These are phyloP conservation scores for Nebria brevicollis DNA, from an alignment of 2,888 invertebrate species.

Conservation along the genomic window DNA sequence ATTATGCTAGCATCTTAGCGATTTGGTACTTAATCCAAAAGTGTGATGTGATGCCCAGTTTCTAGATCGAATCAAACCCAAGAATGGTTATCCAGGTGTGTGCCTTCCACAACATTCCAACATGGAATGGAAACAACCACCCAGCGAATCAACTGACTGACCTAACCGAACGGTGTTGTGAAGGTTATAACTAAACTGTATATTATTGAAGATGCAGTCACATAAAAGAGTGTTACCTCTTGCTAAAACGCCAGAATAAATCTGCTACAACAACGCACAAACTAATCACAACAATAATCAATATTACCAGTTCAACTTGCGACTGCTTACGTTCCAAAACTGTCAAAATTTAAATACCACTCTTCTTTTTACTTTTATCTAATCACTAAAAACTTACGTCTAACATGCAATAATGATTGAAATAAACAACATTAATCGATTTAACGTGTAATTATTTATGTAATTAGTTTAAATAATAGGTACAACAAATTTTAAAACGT, in stretches of 20 bases:
- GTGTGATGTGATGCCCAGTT: background rate
- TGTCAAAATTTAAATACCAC: slow-evolving; percentile 31
- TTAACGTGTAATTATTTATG: background rate
- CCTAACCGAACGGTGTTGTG: background rate
- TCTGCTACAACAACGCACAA: slow-evolving; percentile 33
- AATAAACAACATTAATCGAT: background rate
- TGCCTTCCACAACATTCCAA: slow-evolving; percentile 1
- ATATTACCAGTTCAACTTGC: slow-evolving; percentile 45
- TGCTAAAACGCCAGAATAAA: slow-evolving; percentile 17
- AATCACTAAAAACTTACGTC: background rate
- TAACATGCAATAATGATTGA: background rate
- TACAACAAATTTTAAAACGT: background rate
- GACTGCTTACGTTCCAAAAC: slow-evolving; percentile 40
- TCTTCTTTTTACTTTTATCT: background rate
- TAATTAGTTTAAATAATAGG: background rate
- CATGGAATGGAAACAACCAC: background rate
- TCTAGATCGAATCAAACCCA: background rate
- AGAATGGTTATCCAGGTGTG: background rate
- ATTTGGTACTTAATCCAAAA: background rate
- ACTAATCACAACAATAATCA: slow-evolving; percentile 47
- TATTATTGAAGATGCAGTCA: background rate
- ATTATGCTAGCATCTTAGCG: background rate
- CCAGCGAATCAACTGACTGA: background rate
- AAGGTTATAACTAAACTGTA: background rate
- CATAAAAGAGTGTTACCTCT: background rate